Evolutionary conservation across 2,888 invertebrate genomes (phyloP), one percentile per base, ranked within the genome.

Genomic region (Trimorus sp.): DNA sequence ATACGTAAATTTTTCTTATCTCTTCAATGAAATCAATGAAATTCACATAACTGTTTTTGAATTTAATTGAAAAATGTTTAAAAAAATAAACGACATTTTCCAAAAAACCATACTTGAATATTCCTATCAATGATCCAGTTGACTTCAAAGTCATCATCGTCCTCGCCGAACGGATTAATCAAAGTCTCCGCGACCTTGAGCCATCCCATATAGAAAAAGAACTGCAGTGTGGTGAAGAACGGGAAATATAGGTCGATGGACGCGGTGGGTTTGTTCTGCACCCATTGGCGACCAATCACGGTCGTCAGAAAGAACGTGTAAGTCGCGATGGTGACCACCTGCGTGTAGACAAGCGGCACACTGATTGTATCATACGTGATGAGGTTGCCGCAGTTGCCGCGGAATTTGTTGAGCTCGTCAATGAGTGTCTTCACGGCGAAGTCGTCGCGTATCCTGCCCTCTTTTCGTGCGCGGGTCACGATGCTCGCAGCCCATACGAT

Each of bases 41-140:
- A n/a, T n/a, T n/a, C n/a, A n/a, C n/a, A n/a, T n/a, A n/a, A n/a
- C n/a, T n/a, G n/a, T n/a, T n/a, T n/a, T n/a, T n/a, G n/a, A n/a
- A n/a, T n/a, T n/a, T n/a, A n/a, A n/a, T n/a, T n/a, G n/a, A n/a
- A n/a, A n/a, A n/a, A n/a, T n/a, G n/a, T n/a, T n/a, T n/a, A n/a
- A n/a, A n/a, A n/a, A n/a, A n/a, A n/a, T n/a, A n/a, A n/a, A n/a
- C n/a, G n/a, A n/a, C n/a, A n/a, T n/a, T n/a, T n/a, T n/a, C n/a
- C n/a, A n/a, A n/a, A n/a, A n/a, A n/a, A n/a, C 9, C 54, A 16
- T 69, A 96, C 96, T 93, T 96, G 96, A 79, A 97, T 93, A 92
- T 97, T 97, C 87, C 98, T 94, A 92, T 98, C 98, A 68, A 98
- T 96, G 92, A 98, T 94, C 97, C 98, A 98, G 90, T 97, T 98